phyloP scores from a whole-genome alignment of 2,797 vertebrate species.

The Gymnothorax reevesii region DNA sequence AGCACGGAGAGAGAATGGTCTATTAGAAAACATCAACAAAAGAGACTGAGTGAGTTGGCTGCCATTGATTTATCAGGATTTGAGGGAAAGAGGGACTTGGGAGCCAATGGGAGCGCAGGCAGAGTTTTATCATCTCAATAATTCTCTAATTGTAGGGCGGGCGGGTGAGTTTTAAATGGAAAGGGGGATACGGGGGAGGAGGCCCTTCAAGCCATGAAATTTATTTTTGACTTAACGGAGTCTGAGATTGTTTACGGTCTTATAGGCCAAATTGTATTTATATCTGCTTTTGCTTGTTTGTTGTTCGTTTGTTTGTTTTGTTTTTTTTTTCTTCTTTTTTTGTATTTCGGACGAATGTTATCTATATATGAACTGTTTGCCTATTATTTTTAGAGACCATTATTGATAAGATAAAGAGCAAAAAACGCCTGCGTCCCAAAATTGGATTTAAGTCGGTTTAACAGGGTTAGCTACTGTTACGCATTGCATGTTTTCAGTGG shows the following conservation, averaged over 20 bases:
- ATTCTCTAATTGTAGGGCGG: constrained; percentile 56
- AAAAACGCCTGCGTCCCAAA: constrained; percentile 19
- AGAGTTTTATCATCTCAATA: constrained; percentile 56
- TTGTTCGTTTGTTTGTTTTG: no score
- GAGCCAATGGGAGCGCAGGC: constrained; percentile 47
- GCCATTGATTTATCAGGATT: constrained; percentile 53
- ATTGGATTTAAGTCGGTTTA: constrained; percentile 10
- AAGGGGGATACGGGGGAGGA: constrained; percentile 40
- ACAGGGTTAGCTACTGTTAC: constrained; percentile 34
- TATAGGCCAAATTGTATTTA: constrained; percentile 29
- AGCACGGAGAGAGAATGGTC: constrained; percentile 55
- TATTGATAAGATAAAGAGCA: not conserved
- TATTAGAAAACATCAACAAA: constrained; percentile 57
- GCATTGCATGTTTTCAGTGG: constrained; percentile 18
- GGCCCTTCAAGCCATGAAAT: constrained; percentile 32
- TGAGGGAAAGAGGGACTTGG: constrained; percentile 41
- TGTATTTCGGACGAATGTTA: no score
- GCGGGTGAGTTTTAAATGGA: constrained; percentile 53
- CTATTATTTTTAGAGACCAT: no score
- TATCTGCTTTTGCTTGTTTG: not conserved
- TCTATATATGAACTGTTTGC: no score
- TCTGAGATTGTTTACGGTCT: constrained; percentile 36
- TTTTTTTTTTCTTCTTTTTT: no score
- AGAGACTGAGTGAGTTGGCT: constrained; percentile 53
- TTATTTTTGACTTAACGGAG: constrained; percentile 41